Evolutionary conservation across 92 coral and sea anemone genomes (phyloP).

Genomic region (Phenganax stokvisi): DNA sequence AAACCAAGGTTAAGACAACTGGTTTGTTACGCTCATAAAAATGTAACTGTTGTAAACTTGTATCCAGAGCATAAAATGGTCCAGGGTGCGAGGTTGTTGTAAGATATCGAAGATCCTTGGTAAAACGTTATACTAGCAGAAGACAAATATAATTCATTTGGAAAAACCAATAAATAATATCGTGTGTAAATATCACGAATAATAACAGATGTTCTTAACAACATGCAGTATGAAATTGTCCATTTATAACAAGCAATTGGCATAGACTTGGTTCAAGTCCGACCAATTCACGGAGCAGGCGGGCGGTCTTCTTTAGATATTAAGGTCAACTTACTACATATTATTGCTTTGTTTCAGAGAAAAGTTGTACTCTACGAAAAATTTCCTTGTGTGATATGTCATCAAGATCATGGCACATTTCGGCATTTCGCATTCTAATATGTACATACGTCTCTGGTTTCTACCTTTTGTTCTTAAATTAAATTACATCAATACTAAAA

Average conservation of each 20-base stretch:
- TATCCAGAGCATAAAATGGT: too few species aligned
- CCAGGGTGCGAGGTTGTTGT: too few species aligned
- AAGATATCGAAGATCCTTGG: too few species aligned
- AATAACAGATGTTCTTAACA: too few species aligned
- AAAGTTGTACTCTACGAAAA: neutral
- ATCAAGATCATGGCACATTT: neutral
- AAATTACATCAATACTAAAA: neutral
- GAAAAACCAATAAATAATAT: too few species aligned
- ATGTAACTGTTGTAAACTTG: neutral
- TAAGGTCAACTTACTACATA: neutral
- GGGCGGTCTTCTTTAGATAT: too few species aligned
- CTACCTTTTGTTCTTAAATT: neutral
- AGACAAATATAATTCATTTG: too few species aligned
- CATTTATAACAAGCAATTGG: neutral
- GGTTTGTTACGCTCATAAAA: neutral
- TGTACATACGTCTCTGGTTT: neutral
- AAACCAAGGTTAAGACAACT: conserved; percentile 14
- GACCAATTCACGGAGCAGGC: too few species aligned
- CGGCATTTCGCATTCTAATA: neutral
- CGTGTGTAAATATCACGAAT: too few species aligned
- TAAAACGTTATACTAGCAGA: too few species aligned
- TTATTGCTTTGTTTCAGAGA: neutral
- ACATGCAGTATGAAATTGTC: neutral
- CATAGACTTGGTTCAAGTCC: neutral
- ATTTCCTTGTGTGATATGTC: neutral